Percentiles rank a stretch among this genome's conserved stretches.
Evolutionary conservation across 2,888 invertebrate genomes (phyloP).

Genomic region (Sinelater perroti): DNA sequence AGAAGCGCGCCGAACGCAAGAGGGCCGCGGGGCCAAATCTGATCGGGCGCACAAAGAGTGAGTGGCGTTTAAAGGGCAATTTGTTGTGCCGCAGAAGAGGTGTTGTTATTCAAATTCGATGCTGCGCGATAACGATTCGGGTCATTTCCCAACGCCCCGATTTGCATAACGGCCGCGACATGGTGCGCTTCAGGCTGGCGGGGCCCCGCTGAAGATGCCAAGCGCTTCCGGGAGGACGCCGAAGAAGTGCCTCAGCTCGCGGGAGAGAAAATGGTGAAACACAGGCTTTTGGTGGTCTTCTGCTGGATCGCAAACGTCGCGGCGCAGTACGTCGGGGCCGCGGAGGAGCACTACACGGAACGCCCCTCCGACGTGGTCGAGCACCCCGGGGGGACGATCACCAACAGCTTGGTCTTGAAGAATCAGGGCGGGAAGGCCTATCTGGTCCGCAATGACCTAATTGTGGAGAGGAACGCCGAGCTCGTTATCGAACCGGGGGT

Average conservation of each 20-base stretch:
- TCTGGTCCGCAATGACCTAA: slow-evolving; percentile 79
- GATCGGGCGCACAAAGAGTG: slow-evolving; percentile 24
- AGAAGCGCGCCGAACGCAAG: not conserved
- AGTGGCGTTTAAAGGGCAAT: slow-evolving; percentile 18
- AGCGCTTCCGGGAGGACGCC: not conserved
- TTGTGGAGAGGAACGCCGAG: slow-evolving; percentile 80
- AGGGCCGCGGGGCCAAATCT: slow-evolving; percentile 5
- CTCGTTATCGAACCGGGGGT: slow-evolving; percentile 91
- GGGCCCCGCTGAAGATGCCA: too few species aligned
- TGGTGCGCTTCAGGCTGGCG: too few species aligned
- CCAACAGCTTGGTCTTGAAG: slow-evolving; percentile 66
- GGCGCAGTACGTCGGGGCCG: slow-evolving; percentile 16
- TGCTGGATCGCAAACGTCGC: slow-evolving; percentile 15
- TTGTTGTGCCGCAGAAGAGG: slow-evolving; percentile 8
- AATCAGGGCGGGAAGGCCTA: slow-evolving; percentile 73
- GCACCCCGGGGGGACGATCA: slow-evolving; percentile 70
- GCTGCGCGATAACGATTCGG: not conserved
- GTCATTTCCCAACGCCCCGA: too few species aligned
- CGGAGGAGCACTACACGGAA: not conserved
- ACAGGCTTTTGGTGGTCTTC: slow-evolving; percentile 19
- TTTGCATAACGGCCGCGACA: too few species aligned
- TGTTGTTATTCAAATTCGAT: slow-evolving; percentile 23
- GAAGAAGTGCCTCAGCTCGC: not conserved
- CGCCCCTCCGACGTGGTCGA: slow-evolving; percentile 59
- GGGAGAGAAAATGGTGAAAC: slow-evolving; percentile 30